Base-by-base conservation (phyloP, 2,888 invertebrate genomes). In the Mythimna vitellina region DNA sequence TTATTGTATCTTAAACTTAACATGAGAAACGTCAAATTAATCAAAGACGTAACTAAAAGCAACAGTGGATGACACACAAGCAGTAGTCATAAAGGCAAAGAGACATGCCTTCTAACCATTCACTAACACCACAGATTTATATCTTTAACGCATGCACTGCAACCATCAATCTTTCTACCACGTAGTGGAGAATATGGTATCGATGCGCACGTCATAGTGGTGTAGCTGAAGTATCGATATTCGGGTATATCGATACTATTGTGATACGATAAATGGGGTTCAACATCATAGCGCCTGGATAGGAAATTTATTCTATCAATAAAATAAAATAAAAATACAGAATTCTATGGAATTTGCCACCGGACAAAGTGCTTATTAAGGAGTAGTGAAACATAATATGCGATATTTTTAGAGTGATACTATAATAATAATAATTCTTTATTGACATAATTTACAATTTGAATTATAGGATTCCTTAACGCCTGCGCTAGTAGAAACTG, bases 61-160 rank as follows among this genome's bases (percentile, higher is more conserved):
- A 12, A 22, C 7, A 17, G 58, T n/a, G 14, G 5, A 51, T 22
- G 22, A 38, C 4, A 29, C 8, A 3, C 42, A 57, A 58, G 32
- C 35, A 53, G 5, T 51, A 25, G 22, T 35, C 25, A 80, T 64
- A 75, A 80, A 74, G 67, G 35, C n/a, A 65, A 57, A 64, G 25
- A 65, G 70, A 67, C 66, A 76, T 20, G 57, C 35, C 29, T 20
- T 5, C 17, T 62, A 53, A 65, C 57, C 49, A 46, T 67, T 62
- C 54, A 58, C 61, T 54, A 75, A 64, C 76, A 29, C 51, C 12
- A 22, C 22, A 32, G 17, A 75, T 80, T 80, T 76, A 76, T 68
- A 46, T 56, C 42, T 51, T 20, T 38, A 53, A 20, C 17, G 57
- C 79, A 79, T 65, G 70, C 67, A 68, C 35, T 9, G 3, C 1